Base-by-base conservation (phyloP, 2,888 invertebrate genomes). In the Terebella lapidaria region DNA sequence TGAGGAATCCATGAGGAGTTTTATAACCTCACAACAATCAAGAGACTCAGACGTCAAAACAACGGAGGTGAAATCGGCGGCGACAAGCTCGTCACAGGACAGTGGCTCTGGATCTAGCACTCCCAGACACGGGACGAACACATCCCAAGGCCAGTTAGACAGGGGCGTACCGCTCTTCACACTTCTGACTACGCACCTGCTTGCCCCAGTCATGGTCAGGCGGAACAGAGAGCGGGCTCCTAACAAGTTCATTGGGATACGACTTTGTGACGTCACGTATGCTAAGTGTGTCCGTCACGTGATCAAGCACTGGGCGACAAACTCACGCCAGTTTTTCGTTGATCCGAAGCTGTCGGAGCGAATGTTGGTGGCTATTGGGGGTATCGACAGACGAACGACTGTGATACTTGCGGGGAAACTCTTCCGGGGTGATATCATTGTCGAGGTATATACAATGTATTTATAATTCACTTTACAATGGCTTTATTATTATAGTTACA, bases 231-330 rank as follows among this genome's bases (percentile, higher is more conserved):
- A 35, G 10, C n/a, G n/a, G n/a, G 22, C 49, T 5, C 10, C 10
- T 5, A 5, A 5, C 5, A 15, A 49, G n/a, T 35, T 35, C 42
- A 5, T 49, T 15, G 49, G 49, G n/a, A 22, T 49, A 15, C 49
- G 49, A 5, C 22, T 49, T 5, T 49, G 49, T 49, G 49, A 49
- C 49, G 49, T 49, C 49, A 22, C 49, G n/a, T 49, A 49, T 24
- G 49, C 24, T 24, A 49, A 49, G 49, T 49, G 49, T 22, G 49
- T 49, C 15, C 49, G 49, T 22, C 49, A 49, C 22, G 49, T 49
- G 5, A 5, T 49, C 5, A 15, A 24, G 5, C 22, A 49, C 49
- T 35, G 42, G 42, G 42, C 10, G n/a, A n/a, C 42, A 10, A 35
- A 10, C 10, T 35, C 42, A 35, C 10, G 42, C 10, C 22, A 10